Percentiles rank a stretch among this genome's conserved stretches.
Evolutionary conservation across 2,888 invertebrate species (phyloP).

Genomic region (Tricholauxania praeusta): DNA sequence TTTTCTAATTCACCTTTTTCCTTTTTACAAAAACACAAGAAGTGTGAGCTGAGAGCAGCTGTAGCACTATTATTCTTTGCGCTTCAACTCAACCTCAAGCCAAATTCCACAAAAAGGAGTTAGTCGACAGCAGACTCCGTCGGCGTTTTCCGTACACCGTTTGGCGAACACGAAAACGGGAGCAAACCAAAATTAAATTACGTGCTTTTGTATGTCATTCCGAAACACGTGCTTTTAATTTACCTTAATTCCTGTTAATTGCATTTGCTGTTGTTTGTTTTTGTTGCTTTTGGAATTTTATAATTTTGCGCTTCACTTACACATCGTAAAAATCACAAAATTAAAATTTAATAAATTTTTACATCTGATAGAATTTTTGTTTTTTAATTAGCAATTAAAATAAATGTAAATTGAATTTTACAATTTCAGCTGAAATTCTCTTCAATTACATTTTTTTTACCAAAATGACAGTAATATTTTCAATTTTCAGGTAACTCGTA

Average conservation of each 20-base stretch:
- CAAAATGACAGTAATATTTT: no score
- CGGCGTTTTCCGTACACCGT: no score
- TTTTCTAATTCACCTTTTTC: conserved; percentile 28
- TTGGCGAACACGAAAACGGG: conserved; percentile 15
- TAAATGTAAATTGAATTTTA: no score
- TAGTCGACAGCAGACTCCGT: no score
- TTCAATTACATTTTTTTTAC: no score
- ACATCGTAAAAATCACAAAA: conserved; percentile 16
- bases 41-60: conserved; percentile 15
- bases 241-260: conserved; percentile 41
- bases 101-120: no score
- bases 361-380: no score
- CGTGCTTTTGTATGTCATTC: conserved; percentile 42
- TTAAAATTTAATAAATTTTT: neutral
- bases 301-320: conserved; percentile 31
- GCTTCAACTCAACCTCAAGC: conserved; percentile 23
- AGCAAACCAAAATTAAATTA: conserved; percentile 21
- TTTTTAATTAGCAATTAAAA: no score
- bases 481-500: no score
- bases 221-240: conserved; percentile 45
- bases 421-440: no score
- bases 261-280: conserved; percentile 5
- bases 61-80: conserved; percentile 16
- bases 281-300: conserved; percentile 18
- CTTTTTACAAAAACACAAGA: conserved; percentile 19